Percentiles rank a stretch among this genome's conserved stretches.
Conservation (phyloP, 1,140 invertebrate species). For the Penaeus indicus region DNA sequence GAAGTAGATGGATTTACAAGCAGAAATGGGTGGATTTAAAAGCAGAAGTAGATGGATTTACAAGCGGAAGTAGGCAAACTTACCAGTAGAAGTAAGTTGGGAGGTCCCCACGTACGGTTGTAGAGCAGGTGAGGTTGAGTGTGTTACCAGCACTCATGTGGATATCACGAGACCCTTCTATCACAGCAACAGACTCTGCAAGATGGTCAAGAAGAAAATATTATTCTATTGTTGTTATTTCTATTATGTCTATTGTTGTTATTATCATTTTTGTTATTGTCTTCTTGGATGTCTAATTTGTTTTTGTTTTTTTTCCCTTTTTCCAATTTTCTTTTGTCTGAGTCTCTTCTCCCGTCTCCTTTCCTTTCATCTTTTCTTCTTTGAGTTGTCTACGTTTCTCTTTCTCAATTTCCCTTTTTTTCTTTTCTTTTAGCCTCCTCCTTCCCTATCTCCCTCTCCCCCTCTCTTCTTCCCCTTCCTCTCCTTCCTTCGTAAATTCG, state of each 20-base stretch:
- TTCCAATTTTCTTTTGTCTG: too few species aligned
- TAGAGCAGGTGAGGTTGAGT: constrained; percentile 64
- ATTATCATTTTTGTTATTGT: not conserved
- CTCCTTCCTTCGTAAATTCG: not conserved
- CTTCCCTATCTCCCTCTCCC: constrained; percentile 9
- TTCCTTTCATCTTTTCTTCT: not conserved
- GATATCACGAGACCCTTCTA: constrained; percentile 57
- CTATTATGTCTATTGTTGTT: not conserved
- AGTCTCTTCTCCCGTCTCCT: not conserved
- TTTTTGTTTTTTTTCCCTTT: too few species aligned
- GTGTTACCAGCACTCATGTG: constrained; percentile 66
- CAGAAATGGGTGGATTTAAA: too few species aligned
- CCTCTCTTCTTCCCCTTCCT: not conserved
- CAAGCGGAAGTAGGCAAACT: constrained; percentile 13
- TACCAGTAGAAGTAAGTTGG: constrained; percentile 65
- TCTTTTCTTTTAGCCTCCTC: constrained; percentile 5
- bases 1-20: too few species aligned
- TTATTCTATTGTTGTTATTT: too few species aligned
- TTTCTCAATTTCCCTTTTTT: not conserved
- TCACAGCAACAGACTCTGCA: constrained; percentile 60
- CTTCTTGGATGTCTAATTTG: not conserved
- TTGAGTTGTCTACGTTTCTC: not conserved
- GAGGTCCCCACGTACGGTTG: constrained; percentile 54
- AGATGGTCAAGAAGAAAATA: not conserved
- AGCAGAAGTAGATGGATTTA: not conserved